These are phyloP conservation scores for Epinotia brunnichana DNA, from an alignment of 2,888 invertebrate genomes.

Conservation along the genomic window DNA sequence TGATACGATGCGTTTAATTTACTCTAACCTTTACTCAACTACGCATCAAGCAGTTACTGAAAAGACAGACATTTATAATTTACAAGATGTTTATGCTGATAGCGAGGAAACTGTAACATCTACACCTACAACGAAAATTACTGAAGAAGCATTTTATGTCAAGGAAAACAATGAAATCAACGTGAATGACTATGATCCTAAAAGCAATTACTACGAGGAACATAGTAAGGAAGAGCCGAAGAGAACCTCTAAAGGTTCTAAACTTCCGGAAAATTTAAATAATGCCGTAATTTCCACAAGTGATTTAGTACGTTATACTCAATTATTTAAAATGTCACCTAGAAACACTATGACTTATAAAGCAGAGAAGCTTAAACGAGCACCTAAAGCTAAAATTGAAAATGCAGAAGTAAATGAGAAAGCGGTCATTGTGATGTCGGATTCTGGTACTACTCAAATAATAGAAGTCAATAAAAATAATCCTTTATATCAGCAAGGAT, in stretches of 20 bases:
- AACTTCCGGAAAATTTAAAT: not conserved
- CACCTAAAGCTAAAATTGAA: not conserved
- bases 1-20: not conserved
- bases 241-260: not conserved
- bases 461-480: constrained; percentile 8
- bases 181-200: not conserved
- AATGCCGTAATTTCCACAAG: no score
- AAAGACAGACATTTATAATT: not conserved
- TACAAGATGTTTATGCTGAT: not conserved
- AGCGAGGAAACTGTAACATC: not conserved
- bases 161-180: not conserved
- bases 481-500: constrained; percentile 8
- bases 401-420: not conserved
- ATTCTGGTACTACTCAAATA: constrained; percentile 12
- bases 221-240: not conserved
- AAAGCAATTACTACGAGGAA: not conserved
- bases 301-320: not conserved
- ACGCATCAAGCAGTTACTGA: not conserved
- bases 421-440: constrained; percentile 6
- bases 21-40: not conserved
- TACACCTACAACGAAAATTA: not conserved
- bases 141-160: not conserved
- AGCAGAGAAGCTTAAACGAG: not conserved
- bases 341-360: not conserved
- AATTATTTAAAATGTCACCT: not conserved